Percentiles rank a stretch among this genome's conserved stretches.
These are phyloP conservation scores for Orycteropus afer DNA, from an alignment of 2,113 vertebrate species.

Conservation along the genomic window DNA sequence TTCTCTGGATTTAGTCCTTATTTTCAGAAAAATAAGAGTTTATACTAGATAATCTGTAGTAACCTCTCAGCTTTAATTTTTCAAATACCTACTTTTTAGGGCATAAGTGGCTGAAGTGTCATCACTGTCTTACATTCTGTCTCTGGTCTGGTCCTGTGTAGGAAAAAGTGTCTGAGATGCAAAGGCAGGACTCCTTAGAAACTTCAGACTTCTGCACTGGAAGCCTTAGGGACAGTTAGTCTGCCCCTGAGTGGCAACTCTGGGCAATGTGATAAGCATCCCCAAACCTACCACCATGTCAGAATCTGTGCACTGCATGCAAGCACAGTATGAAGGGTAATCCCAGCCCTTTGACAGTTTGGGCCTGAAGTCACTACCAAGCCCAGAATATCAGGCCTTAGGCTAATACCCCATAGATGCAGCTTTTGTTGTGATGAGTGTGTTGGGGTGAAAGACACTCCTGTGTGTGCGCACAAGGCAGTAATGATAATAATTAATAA, in stretches of 20 bases:
- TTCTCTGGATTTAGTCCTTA: neutral
- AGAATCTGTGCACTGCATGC: neutral
- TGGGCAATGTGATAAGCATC: fast-evolving
- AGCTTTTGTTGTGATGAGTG: neutral
- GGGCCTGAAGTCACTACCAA: neutral
- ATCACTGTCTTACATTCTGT: neutral
- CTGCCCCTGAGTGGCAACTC: neutral
- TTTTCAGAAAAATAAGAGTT: neutral
- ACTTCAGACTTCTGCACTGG: neutral
- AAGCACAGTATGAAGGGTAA: neutral
- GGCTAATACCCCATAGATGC: neutral
- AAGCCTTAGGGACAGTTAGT: no score
- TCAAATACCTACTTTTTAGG: fast-evolving
- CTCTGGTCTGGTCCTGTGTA: fast-evolving
- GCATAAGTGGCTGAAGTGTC: no score
- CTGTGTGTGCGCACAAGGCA: neutral
- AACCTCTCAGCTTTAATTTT: neutral
- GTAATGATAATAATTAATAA: constrained; percentile 60
- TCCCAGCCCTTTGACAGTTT: neutral
- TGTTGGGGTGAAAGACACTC: neutral
- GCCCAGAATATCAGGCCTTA: neutral
- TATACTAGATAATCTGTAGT: neutral
- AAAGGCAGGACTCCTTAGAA: no score
- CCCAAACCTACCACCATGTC: neutral
- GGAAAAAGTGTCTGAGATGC: neutral